A percentile compares a stretch with the other conserved stretches of the same genome.
Evolutionary conservation across 2,797 vertebrate genomes (phyloP).

Genomic region (Alosa sapidissima): DNA sequence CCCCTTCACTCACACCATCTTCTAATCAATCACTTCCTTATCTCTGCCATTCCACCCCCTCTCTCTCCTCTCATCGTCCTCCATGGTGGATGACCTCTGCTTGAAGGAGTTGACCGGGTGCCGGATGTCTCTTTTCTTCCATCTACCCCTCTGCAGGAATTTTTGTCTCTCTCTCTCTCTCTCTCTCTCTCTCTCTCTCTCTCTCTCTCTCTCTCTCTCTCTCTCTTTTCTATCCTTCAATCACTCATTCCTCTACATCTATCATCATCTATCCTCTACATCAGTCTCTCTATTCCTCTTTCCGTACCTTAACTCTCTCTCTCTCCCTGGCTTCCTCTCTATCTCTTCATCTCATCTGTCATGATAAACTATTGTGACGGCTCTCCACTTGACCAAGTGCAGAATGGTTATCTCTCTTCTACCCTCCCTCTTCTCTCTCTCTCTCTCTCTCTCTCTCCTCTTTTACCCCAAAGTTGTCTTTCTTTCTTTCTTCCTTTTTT

Average conservation of each 20-base stretch:
- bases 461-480: too few relatives aligned
- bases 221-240: neutral
- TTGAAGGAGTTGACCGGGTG: neutral
- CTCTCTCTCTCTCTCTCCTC: neutral
- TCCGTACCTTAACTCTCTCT: neutral
- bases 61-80: neutral
- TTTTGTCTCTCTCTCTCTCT: neutral
- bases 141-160: neutral
- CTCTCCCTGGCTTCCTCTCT: neutral
- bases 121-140: neutral
- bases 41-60: neutral
- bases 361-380: conserved; percentile 96
- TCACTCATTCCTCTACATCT: neutral
- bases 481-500: neutral
- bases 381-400: conserved; percentile 98
- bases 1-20: neutral
- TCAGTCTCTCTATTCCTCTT: neutral
- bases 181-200: neutral
- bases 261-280: too few relatives aligned
- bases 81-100: neutral
- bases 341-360: conserved; percentile 74
- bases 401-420: conserved; percentile 56
- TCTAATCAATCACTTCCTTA: neutral
- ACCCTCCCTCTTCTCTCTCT: neutral
- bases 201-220: neutral